These are phyloP conservation scores for Caenorhabditis sp. DNA, from an alignment of 2,888 invertebrate genomes.

Conservation along the genomic window DNA sequence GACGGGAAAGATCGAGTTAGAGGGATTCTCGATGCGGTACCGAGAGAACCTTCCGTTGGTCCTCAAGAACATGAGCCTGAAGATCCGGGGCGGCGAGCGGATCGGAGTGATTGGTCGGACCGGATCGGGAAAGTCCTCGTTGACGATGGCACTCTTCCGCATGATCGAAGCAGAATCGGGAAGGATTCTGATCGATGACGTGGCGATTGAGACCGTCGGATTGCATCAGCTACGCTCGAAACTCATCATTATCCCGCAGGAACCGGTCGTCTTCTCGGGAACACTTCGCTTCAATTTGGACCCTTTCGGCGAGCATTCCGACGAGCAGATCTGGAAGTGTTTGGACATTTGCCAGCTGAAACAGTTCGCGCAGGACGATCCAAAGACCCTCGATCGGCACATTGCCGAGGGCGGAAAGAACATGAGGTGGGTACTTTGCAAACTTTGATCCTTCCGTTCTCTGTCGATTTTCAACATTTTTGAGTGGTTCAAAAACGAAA, in stretches of 20 bases:
- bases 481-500: too few species aligned
- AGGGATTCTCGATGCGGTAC: constrained; percentile 75
- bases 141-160: constrained; percentile 73
- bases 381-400: constrained; percentile 87
- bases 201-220: constrained; percentile 85
- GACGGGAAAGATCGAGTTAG: constrained; percentile 76
- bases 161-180: constrained; percentile 72
- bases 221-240: constrained; percentile 89
- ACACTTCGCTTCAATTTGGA: constrained; percentile 92
- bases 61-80: constrained; percentile 86
- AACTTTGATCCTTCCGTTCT: too few species aligned
- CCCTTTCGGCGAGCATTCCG: constrained; percentile 87
- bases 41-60: constrained; percentile 84
- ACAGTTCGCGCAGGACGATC: constrained; percentile 85
- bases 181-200: constrained; percentile 70
- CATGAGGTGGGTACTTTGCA: constrained; percentile 80
- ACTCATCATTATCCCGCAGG: constrained; percentile 87
- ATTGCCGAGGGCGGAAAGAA: constrained; percentile 94
- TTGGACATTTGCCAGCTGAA: constrained; percentile 92
- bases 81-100: constrained; percentile 83
- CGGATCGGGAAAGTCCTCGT: constrained; percentile 76
- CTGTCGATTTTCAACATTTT: too few species aligned
- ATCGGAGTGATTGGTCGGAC: constrained; percentile 80
- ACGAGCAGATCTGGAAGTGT: constrained; percentile 90
- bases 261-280: constrained; percentile 82